Conservation (phyloP, 1,140 invertebrate genomes). For the Phocides pigmalion region DNA sequence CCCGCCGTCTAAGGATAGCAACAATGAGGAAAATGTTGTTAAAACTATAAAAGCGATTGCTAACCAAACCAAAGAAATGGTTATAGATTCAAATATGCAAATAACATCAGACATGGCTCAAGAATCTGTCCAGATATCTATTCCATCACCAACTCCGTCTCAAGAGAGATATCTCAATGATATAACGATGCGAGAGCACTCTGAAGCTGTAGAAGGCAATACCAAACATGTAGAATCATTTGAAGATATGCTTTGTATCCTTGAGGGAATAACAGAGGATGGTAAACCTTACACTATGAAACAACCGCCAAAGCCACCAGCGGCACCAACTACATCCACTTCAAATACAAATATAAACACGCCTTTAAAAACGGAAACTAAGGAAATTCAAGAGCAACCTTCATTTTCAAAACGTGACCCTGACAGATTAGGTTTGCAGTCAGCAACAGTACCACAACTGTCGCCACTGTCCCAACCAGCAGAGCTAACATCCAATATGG, state of each 20-base stretch:
- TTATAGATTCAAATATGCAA: constrained; percentile 81
- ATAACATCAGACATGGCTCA: constrained; percentile 82
- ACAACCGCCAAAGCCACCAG: constrained; percentile 46
- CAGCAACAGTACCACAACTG: constrained; percentile 86
- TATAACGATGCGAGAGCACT: constrained; percentile 84
- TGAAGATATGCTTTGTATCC: constrained; percentile 88
- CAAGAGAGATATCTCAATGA: constrained; percentile 86
- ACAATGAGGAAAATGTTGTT: constrained; percentile 67
- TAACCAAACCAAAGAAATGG: constrained; percentile 81
- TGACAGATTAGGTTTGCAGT: constrained; percentile 67
- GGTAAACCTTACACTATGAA: constrained; percentile 69
- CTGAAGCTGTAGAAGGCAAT: constrained; percentile 77
- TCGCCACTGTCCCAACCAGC: constrained; percentile 89
- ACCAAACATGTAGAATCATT: constrained; percentile 85
- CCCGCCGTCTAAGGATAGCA: constrained; percentile 47
- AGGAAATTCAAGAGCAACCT: constrained; percentile 61
- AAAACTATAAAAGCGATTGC: constrained; percentile 79
- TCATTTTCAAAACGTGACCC: constrained; percentile 59
- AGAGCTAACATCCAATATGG: constrained; percentile 88
- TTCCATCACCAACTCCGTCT: constrained; percentile 85
- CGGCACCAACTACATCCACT: constrained; percentile 9
- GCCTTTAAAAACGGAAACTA: constrained; percentile 57
- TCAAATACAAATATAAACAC: constrained; percentile 47
- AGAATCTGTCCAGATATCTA: constrained; percentile 86
- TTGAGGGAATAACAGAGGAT: constrained; percentile 86